Percentiles rank a stretch among this genome's conserved stretches.
phyloP scores from a whole-genome alignment of 2,888 invertebrate genomes.

The Nemoura dubitans region DNA sequence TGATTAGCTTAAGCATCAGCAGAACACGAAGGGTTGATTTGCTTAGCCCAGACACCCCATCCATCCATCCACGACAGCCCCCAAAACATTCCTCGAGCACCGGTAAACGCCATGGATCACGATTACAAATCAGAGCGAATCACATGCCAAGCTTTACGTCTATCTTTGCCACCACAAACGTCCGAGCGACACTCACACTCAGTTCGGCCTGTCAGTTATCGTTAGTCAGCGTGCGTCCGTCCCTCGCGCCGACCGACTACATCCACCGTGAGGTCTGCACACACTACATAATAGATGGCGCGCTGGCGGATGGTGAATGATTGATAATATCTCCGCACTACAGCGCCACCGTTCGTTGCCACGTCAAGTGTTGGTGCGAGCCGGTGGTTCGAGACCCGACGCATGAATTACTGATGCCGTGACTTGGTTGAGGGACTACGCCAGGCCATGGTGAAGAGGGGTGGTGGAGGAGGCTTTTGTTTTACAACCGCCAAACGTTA shows the following conservation, averaged over 20 bases:
- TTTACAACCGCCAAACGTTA: background rate
- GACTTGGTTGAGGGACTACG: background rate
- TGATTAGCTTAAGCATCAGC: background rate
- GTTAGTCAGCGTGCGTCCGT: background rate
- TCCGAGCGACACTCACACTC: background rate
- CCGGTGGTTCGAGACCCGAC: background rate
- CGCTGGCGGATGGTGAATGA: background rate
- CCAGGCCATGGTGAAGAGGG: background rate
- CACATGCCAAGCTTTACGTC: too few relatives aligned
- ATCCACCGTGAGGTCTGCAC: background rate
- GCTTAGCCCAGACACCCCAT: background rate
- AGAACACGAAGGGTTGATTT: background rate
- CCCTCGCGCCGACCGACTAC: background rate
- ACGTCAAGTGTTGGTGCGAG: background rate
- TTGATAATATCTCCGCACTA: background rate
- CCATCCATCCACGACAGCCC: background rate
- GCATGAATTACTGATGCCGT: background rate
- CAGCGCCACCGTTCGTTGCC: background rate
- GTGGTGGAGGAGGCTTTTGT: background rate
- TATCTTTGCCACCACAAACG: background rate
- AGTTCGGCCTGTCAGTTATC: background rate
- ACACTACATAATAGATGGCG: background rate
- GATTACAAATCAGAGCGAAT: too few relatives aligned
- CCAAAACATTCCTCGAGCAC: too few relatives aligned
- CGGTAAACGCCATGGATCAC: too few relatives aligned